Evolutionary conservation across 2,797 vertebrate species (phyloP), one percentile per base, ranked within the genome.

Genomic region (Jordanella pulchra): DNA sequence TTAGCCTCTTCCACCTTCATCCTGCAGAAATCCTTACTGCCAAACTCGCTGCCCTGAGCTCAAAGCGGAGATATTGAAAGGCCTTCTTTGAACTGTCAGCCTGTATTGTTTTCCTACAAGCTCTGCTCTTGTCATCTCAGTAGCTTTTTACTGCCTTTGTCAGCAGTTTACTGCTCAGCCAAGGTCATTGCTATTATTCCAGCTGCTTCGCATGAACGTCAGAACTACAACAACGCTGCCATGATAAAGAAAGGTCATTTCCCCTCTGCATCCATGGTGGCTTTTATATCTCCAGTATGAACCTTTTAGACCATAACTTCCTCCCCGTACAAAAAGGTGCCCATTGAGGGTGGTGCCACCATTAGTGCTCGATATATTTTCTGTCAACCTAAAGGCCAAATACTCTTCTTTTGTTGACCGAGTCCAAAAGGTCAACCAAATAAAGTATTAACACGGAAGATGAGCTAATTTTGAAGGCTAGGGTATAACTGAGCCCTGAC

Each of bases 111-210:
- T 93, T 91, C 86, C 80, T 80, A 80, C 85, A 78, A 72, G 78
- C 83, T 27, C 77, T 76, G 80, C 82, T 85, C 91, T 93, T 93
- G 92, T 93, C 91, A 91, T 92, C 90, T 83, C 76, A 66, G 32
- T 73, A 77, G 87, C 84, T 83, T 89, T 64, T 87, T 92, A 89
- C 86, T 89, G 92, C 92, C 89, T 91, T 88, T 88, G 89, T 94
- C 93, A 94, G 94, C 93, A 89, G 85, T 94, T 93, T 92, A 92
- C 85, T 77, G 81, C 77, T 3, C 80, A 78, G 86, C 88, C 92
- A 92, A 94, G 92, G 93, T 93, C 91, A 69, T 71, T 65, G 87
- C 89, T 79, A 72, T 92, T 87, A 88, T 90, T 92, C 82, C 82
- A 77, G 67, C 76, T 67, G 83, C 84, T 74, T 81, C 71, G 0